phyloP scores from a whole-genome alignment of 2,113 vertebrate genomes.

The Zosterops pallidus region DNA sequence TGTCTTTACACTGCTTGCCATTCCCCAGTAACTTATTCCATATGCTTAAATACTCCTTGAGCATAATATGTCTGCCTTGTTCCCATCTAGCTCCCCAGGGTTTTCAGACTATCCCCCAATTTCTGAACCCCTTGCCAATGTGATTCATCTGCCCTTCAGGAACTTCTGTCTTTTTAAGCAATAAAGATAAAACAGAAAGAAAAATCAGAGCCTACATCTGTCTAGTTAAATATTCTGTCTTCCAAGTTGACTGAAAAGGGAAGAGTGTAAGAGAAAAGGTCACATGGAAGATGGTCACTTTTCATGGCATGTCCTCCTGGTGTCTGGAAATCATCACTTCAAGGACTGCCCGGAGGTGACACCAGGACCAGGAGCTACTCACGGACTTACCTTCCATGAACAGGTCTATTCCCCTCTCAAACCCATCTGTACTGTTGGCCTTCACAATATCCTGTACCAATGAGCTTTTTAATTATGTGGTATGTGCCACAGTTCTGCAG shows the following conservation, averaged over 20 bases:
- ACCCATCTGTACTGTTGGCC: slow-evolving; percentile 17
- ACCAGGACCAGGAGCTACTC: slow-evolving; percentile 5
- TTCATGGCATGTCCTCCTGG: neutral
- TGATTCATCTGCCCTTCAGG: neutral
- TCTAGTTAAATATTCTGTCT: neutral
- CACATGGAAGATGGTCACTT: neutral
- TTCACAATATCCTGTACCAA: slow-evolving; percentile 19
- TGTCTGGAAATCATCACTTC: neutral
- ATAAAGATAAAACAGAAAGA: neutral
- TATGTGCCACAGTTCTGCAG: neutral
- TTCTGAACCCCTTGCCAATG: neutral
- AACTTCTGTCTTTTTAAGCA: neutral
- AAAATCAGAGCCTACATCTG: neutral
- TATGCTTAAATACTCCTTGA: slow-evolving; percentile 27
- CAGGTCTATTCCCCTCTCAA: neutral
- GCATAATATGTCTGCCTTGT: neutral
- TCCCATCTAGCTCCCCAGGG: neutral
- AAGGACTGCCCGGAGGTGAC: neutral
- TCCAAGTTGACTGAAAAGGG: neutral
- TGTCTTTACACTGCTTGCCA: slow-evolving; percentile 40
- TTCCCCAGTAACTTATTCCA: slow-evolving; percentile 52
- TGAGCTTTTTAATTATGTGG: neutral
- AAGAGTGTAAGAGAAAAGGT: neutral
- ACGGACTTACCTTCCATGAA: fast-evolving
- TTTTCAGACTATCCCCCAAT: neutral